Evolutionary conservation across 2,113 vertebrate species (phyloP).

Genomic region (Pionites leucogaster): DNA sequence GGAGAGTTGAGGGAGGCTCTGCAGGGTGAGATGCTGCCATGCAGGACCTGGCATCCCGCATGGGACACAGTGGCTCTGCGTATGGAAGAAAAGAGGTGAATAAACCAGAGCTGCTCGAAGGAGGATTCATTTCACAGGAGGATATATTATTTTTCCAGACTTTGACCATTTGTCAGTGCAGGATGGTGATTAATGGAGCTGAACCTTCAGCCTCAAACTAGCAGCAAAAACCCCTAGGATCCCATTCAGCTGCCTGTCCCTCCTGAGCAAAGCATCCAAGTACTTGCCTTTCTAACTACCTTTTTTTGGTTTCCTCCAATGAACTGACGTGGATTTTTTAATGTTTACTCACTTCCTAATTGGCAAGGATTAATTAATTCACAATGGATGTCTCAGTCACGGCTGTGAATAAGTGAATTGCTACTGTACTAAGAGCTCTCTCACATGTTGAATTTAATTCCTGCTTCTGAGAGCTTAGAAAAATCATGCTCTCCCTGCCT

Average conservation of each 20-base stretch:
- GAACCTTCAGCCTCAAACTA: neutral
- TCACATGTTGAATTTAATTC: constrained; percentile 16
- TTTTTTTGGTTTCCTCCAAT: neutral
- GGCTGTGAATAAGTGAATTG: neutral
- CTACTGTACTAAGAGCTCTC: neutral
- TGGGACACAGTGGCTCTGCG: rapidly evolving
- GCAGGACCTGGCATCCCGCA: rapidly evolving
- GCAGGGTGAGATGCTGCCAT: neutral
- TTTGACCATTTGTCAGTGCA: neutral
- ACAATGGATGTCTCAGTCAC: constrained; percentile 1
- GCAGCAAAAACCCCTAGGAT: neutral
- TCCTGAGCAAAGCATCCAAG: neutral
- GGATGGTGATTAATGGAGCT: neutral
- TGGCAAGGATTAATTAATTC: constrained; percentile 32
- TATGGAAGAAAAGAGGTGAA: neutral
- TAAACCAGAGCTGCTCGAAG: neutral
- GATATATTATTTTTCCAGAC: neutral
- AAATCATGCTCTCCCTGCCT: neutral
- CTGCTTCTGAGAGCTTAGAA: neutral
- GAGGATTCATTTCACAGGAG: neutral
- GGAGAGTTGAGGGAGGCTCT: neutral
- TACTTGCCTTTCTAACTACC: neutral
- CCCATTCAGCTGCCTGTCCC: neutral
- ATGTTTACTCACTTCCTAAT: neutral
- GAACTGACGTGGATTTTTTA: neutral